These are phyloP conservation scores for Sycophaga agraensis DNA, from an alignment of 1,140 invertebrate species.

Conservation along the genomic window DNA sequence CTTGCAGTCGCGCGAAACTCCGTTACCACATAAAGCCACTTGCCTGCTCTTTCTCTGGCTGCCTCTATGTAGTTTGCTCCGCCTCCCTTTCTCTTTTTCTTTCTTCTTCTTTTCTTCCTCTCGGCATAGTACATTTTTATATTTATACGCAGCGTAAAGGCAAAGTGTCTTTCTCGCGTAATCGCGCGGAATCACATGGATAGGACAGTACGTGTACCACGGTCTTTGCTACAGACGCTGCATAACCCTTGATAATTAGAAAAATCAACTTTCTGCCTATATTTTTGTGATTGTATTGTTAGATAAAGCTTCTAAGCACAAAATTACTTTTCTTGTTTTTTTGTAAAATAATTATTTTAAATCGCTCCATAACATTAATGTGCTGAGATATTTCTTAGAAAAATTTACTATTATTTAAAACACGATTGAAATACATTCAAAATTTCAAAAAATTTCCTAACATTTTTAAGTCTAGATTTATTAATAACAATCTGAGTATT, in stretches of 20 bases:
- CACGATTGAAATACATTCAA: too few species aligned
- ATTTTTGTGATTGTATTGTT: too few species aligned
- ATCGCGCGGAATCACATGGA: slow-evolving; percentile 5
- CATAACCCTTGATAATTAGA: background rate
- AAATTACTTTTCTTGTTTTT: too few species aligned
- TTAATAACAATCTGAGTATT: too few species aligned
- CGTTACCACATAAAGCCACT: background rate
- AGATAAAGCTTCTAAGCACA: too few species aligned
- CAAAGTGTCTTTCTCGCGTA: background rate
- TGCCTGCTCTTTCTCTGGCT: background rate
- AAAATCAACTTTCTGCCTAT: background rate
- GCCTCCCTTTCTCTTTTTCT: background rate
- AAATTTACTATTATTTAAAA: too few species aligned
- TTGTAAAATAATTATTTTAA: too few species aligned
- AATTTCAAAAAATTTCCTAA: too few species aligned
- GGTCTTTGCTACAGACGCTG: background rate
- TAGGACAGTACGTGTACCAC: background rate
- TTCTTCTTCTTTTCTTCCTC: slow-evolving; percentile 1
- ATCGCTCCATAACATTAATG: too few species aligned
- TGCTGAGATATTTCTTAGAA: too few species aligned
- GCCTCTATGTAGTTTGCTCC: background rate
- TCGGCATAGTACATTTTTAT: background rate
- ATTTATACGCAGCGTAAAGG: background rate
- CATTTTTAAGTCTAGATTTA: too few species aligned
- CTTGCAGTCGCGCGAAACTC: too few species aligned